Percentiles rank a stretch among this genome's conserved stretches.
Conservation (phyloP, 2,888 invertebrate species). For the Drosophila diplacantha region DNA sequence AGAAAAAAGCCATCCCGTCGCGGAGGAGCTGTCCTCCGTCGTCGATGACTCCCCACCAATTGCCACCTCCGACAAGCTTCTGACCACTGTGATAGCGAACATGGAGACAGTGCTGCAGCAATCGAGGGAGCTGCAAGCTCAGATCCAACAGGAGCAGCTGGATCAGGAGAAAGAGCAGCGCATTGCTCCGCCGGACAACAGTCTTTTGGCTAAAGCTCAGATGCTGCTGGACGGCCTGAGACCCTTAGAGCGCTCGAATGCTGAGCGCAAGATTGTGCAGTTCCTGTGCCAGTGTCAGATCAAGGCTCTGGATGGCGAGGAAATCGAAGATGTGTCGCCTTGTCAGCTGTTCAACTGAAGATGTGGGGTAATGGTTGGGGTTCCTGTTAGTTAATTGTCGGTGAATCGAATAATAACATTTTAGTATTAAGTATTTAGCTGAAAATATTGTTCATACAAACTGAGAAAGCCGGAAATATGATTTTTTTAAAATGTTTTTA, state of each 20-base stretch:
- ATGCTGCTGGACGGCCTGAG: constrained; percentile 67
- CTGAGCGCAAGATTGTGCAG: constrained; percentile 73
- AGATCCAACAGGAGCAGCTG: constrained; percentile 56
- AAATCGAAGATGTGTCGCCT: constrained; percentile 69
- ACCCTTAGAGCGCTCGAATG: constrained; percentile 53
- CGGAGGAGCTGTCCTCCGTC: constrained; percentile 1
- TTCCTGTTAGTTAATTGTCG: constrained; percentile 2
- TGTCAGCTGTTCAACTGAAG: constrained; percentile 54
- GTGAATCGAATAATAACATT: background rate
- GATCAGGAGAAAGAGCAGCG: constrained; percentile 35
- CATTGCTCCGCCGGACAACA: constrained; percentile 22
- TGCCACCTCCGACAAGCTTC: constrained; percentile 58
- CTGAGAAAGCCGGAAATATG: background rate
- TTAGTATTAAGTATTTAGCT: background rate
- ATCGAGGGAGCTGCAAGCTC: constrained; percentile 58
- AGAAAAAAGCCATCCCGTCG: background rate
- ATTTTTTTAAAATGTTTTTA: background rate
- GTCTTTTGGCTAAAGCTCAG: constrained; percentile 55
- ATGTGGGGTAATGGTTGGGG: background rate
- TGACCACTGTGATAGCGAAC: constrained; percentile 64
- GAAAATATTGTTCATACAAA: background rate
- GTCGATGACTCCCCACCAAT: constrained; percentile 1
- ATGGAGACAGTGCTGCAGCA: constrained; percentile 70
- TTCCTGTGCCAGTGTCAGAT: constrained; percentile 75
- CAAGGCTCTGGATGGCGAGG: constrained; percentile 68